A percentile compares a stretch with the other conserved stretches of the same genome.
These are phyloP conservation scores for Microcebus ravelobensis DNA, from an alignment of 2,113 vertebrate species.

Conservation along the genomic window DNA sequence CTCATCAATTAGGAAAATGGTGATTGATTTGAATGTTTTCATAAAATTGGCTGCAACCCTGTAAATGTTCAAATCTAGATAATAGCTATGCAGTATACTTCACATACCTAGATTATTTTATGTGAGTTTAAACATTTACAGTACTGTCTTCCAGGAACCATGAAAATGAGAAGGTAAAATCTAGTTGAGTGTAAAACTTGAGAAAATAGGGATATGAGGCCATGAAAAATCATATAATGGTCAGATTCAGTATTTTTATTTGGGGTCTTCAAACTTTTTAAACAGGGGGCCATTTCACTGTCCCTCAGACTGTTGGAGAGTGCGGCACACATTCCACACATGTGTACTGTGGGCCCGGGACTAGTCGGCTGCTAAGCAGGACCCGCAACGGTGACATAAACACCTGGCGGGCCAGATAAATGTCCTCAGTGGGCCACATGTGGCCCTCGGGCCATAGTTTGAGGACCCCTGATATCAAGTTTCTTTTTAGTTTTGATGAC, in stretches of 20 bases:
- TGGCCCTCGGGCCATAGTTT: too few species aligned
- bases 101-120: neutral
- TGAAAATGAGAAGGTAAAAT: constrained; percentile 28
- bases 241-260: constrained; percentile 23
- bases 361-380: too few species aligned
- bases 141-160: neutral
- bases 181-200: constrained; percentile 21
- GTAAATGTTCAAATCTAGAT: neutral
- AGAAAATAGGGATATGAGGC: neutral
- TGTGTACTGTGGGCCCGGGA: too few species aligned
- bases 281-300: too few species aligned
- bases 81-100: neutral
- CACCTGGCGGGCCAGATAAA: too few species aligned
- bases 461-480: neutral
- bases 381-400: too few species aligned
- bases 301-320: too few species aligned
- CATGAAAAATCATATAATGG: neutral
- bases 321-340: too few species aligned
- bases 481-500: constrained; percentile 32
- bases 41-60: neutral
- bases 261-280: neutral
- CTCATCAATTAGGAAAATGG: neutral
- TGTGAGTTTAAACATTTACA: neutral
- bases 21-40: neutral
- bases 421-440: too few species aligned